Evolutionary conservation across 2,113 vertebrate genomes (phyloP), one percentile per base, ranked within the genome.

Genomic region (Micromys minutus): DNA sequence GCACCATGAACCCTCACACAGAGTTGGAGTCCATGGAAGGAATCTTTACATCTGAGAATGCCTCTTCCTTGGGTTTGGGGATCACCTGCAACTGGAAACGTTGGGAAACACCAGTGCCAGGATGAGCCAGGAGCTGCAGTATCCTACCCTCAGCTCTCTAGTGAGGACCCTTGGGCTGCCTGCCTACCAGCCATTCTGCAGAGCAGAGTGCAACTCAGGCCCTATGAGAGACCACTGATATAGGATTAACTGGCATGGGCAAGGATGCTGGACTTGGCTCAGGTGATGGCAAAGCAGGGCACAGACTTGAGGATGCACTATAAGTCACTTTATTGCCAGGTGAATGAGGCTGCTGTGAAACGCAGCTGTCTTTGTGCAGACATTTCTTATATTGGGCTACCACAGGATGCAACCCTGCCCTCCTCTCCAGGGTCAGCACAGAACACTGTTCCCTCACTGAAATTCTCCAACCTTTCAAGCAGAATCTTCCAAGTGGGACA

Each of bases 401-500:
- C 2, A 0, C 52, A 36, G 65, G 50, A 21, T 1, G 3, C 3
- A 5, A 55, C 15, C 65, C 24, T 5, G 34, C 45, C 24, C 45
- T 47, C 52, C 26, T 5, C 26, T 39, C 57, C 16, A 3, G 17
- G 67, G 79, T 31, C 2, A 0, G 34, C 16, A 3, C 4, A 36
- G 2, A 26, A 39, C 0, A 4, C 24, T 2, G 3, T 39, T 65
- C 59, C 87, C 15, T 80, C 26, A 93, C 3, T 0, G 50, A 7
- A 34, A n/a, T 0, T 17, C 80, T 2, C 47, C n/a, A 0, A 0
- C 26, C 74, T 31, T 17, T 10, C 0, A 0, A 34, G 0, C 0
- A 3, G 0, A 1, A 0, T 39, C 26, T 5, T 90, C 63, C 19
- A 1, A 17, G 22, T 0, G 15, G n/a, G 52, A 0, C 47, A 10